Evolutionary conservation across 2,888 invertebrate species (phyloP), one percentile per base, ranked within the genome.

Genomic region (Caenorhabditis virilis): DNA sequence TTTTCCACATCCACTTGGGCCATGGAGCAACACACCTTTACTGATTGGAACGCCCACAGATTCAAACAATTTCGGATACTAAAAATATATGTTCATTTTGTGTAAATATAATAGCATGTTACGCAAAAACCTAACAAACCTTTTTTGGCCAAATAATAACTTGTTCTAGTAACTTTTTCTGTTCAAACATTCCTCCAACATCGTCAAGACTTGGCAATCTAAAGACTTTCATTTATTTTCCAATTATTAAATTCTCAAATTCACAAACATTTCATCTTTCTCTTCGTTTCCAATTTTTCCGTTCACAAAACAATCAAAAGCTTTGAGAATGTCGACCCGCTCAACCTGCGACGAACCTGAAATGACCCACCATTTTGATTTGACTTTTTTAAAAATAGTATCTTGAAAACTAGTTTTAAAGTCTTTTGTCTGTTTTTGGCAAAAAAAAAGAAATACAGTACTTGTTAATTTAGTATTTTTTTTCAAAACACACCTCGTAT

Each of bases 91-190:
- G 13, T n/a, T n/a, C 30, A 41, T 30, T 43, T 43, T 16, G 38
- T 42, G 30, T 27, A 48, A 18, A 22, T 11, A 7, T 39, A 39
- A 7, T 7, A 42, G 25, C 13, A 42, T 18, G n/a, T 23, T n/a
- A 50, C n/a, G 23, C 3, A 23, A 25, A 30, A 30, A 46, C 16
- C 9, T 26, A 18, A 33, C 52, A 15, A 13, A 76, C 77, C 65
- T 77, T 78, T 46, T 60, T 69, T 1, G 81, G 80, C 81, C 80
- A 81, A 5, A 81, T 46, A 27, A 80, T 69, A 7, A 80, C 75
- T 48, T 79, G 77, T 16, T 63, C 69, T 39, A 81, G 48, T 7
- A 69, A 54, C 36, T 66, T 58, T 42, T 80, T 80, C 23, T 76
- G 74, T 15, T 51, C 61, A 23, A 62, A 56, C 70, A 78, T 70